phyloP scores from a whole-genome alignment of 2,888 invertebrate species.

The Anagyrus pseudococci region DNA sequence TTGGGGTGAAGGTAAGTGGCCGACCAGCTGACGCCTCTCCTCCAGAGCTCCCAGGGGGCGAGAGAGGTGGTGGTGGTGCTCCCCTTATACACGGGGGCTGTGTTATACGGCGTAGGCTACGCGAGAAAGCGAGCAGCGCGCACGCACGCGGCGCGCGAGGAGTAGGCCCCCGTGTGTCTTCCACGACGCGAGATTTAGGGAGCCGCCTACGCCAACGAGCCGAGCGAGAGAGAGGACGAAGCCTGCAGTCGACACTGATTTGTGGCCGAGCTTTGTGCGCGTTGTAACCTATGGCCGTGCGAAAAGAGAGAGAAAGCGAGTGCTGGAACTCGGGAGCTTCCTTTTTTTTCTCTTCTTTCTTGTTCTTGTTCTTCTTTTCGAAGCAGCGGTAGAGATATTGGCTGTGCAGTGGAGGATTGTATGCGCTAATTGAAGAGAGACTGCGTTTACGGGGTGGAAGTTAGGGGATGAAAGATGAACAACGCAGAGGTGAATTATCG shows the following conservation, averaged over 20 bases:
- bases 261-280: constrained; percentile 59
- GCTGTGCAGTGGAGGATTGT: too few relatives aligned
- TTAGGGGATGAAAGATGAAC: too few relatives aligned
- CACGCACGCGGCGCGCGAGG: constrained; percentile 55
- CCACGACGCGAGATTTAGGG: background rate
- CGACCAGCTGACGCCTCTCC: constrained; percentile 66
- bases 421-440: too few relatives aligned
- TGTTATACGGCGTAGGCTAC: too few relatives aligned
- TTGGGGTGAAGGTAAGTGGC: constrained; percentile 65
- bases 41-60: constrained; percentile 58
- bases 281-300: constrained; percentile 50
- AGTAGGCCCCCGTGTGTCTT: constrained; percentile 28
- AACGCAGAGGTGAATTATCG: too few relatives aligned
- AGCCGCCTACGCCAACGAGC: too few relatives aligned
- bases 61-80: constrained; percentile 28
- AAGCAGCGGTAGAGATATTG: too few relatives aligned
- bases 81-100: constrained; percentile 16
- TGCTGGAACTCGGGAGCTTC: background rate
- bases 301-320: too few relatives aligned
- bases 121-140: constrained; percentile 32
- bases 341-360: too few relatives aligned
- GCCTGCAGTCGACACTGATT: constrained; percentile 62
- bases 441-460: too few relatives aligned
- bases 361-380: too few relatives aligned
- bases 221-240: constrained; percentile 55